Base-by-base conservation (phyloP, 2,797 vertebrate species). In the Amniataba percoides region DNA sequence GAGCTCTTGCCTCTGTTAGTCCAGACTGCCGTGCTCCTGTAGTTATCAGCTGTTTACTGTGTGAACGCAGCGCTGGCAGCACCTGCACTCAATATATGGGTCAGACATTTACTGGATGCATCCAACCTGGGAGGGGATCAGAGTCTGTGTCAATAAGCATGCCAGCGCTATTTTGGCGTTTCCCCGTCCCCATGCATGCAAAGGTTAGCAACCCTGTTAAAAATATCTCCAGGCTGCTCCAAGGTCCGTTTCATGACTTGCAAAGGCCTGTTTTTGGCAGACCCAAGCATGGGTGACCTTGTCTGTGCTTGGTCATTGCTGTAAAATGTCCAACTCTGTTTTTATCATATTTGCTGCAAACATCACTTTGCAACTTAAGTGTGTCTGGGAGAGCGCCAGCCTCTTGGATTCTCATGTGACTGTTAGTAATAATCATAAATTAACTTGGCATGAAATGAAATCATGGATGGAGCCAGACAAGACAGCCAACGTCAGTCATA, bases 221-320 rank as follows among this genome's bases (percentile, higher is more conserved):
- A 93, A 94, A 93, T 94, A 93, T 61, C 71, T 31, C 40, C 59
- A 52, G 65, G 57, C 70, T 73, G 70, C 63, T 83, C 71, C 76
- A 70, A 80, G 66, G 75, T 60, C 72, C 46, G 49, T 79, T 87
- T 70, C 66, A 77, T 87, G 59, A 71, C 81, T 83, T 21, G 53
- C 39, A 72, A 61, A 72, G 71, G 77, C 56, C 63, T 77, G 65
- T 86, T 89, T 88, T 81, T 83, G 82, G 77, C 80, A 68, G 78
- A 45, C 36, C 27, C 42, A 36, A 45, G 70, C n/a, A 14, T 52
- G 16, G 74, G 69, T 2, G 77, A 80, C 86, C 85, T 78, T 63
- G 79, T 79, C 88, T 59, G 12, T 89, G 71, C 59, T 43, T 43
- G 40, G 57, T 65, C 80, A 85, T 71, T 88, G 81, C 84, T 82